Percentiles rank a stretch among this genome's conserved stretches.
Conservation (phyloP, 2,888 invertebrate genomes). For the Oligia strigilis region DNA sequence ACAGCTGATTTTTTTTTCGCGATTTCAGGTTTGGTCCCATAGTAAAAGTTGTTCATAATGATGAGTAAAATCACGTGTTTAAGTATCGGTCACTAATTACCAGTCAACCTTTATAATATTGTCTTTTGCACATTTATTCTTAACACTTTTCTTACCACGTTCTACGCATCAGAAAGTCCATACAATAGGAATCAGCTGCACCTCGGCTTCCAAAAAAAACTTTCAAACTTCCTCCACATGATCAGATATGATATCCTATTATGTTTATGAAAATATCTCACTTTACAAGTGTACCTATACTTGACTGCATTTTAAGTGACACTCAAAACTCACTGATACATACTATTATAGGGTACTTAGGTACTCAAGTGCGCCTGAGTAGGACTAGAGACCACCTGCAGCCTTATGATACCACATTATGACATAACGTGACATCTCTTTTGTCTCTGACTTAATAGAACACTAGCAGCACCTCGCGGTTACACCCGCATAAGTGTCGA, state of each 20-base stretch:
- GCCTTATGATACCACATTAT: background rate
- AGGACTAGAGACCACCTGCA: background rate
- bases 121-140: background rate
- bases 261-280: background rate
- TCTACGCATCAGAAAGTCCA: background rate
- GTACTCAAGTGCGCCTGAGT: background rate
- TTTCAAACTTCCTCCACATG: too few species aligned
- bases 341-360: background rate
- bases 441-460: too few species aligned
- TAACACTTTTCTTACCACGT: background rate
- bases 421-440: background rate
- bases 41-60: too few species aligned
- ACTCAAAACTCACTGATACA: conserved; percentile 1
- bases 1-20: too few species aligned
- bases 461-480: too few species aligned
- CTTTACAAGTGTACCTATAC: background rate
- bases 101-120: too few species aligned
- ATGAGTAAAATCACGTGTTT: too few species aligned
- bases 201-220: background rate
- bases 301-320: conserved; percentile 2
- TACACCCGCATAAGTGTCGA: too few species aligned
- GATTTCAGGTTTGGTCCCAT: too few species aligned
- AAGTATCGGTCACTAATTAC: too few species aligned
- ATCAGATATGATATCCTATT: background rate
- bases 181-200: background rate